Percentiles rank a stretch among this genome's conserved stretches.
Conservation (phyloP, 2,113 vertebrate species). For the Gopherus evgoodei region DNA sequence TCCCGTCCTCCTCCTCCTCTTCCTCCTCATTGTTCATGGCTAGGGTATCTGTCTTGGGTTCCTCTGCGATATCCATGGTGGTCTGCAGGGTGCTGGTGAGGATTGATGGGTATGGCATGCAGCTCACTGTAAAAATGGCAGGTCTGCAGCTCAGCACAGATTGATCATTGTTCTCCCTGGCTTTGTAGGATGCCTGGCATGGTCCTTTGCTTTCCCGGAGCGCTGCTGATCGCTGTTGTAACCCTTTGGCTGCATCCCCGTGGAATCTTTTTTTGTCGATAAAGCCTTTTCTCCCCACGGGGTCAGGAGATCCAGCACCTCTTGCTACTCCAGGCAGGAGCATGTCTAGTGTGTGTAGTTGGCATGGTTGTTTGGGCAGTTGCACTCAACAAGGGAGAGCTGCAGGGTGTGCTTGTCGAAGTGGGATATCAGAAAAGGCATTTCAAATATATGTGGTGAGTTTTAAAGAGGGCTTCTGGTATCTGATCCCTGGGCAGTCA, state of each 20-base stretch:
- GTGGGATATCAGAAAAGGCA: neutral
- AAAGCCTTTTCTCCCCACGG: neutral
- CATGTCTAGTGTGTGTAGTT: neutral
- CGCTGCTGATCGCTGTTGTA: neutral
- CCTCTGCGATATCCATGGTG: neutral
- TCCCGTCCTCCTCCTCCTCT: no score
- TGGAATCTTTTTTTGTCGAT: neutral
- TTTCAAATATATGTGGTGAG: neutral
- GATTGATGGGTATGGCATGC: neutral
- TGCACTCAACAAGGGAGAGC: neutral
- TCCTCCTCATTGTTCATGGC: neutral
- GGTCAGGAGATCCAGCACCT: neutral
- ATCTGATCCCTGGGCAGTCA: neutral
- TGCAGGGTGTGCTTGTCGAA: neutral
- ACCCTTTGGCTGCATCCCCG: neutral
- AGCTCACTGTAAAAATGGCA: neutral
- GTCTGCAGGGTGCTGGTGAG: neutral
- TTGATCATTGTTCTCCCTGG: neutral
- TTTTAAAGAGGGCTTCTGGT: neutral
- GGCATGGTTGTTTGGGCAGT: neutral
- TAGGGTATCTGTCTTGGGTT: neutral
- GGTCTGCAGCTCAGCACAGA: neutral
- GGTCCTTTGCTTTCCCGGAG: neutral
- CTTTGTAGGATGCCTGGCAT: neutral
- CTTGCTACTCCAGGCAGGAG: neutral